Conservation (phyloP, 2,888 invertebrate genomes). For the Athrips mouffetella region DNA sequence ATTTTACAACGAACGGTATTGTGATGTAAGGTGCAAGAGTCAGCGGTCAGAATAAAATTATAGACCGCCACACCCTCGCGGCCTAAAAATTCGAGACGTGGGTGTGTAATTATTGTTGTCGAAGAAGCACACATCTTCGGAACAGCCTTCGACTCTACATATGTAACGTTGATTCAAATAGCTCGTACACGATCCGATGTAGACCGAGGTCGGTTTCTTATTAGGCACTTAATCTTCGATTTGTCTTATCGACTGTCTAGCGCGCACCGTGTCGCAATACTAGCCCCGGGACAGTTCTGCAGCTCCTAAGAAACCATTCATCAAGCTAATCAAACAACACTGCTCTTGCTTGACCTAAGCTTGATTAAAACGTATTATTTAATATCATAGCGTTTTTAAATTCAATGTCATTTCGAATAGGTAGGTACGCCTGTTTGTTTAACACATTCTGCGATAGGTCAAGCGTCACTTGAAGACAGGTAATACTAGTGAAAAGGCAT, state of each 20-base stretch:
- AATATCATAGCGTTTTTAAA: neutral
- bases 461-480: no score
- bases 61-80: conserved; percentile 32
- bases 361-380: neutral
- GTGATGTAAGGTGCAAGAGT: no score
- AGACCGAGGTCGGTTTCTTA: conserved; percentile 51
- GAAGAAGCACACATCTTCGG: conserved; percentile 30
- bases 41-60: conserved; percentile 25
- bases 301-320: conserved; percentile 33
- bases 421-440: no score
- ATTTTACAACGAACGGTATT: neutral
- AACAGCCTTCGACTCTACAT: conserved; percentile 33
- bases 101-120: conserved; percentile 16
- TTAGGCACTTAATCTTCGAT: conserved; percentile 43
- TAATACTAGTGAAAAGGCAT: no score
- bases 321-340: conserved; percentile 35
- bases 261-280: conserved; percentile 39
- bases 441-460: no score
- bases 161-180: conserved; percentile 44
- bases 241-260: conserved; percentile 36
- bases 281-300: conserved; percentile 42
- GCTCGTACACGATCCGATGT: conserved; percentile 55
- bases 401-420: neutral
- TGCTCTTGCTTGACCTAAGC: conserved; percentile 13
- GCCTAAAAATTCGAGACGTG: conserved; percentile 17